Evolutionary conservation across 1,140 invertebrate genomes (phyloP).

Genomic region (Drosophila fuyamai): DNA sequence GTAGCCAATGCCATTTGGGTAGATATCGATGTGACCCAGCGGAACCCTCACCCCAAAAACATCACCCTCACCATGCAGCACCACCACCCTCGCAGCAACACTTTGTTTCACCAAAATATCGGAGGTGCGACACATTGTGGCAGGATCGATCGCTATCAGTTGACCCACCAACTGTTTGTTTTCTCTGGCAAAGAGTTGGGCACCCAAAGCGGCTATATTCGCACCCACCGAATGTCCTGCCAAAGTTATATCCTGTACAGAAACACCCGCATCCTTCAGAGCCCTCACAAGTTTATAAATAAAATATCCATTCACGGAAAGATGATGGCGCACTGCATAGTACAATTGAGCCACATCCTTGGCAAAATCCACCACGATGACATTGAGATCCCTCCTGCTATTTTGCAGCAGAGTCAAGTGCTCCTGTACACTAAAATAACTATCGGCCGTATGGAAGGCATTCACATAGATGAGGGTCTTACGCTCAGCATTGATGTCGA

Average conservation of each 20-base stretch:
- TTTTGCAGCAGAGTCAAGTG: conserved; percentile 67
- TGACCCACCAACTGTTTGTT: conserved; percentile 55
- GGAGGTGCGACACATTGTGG: conserved; percentile 72
- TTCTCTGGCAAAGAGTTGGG: conserved; percentile 58
- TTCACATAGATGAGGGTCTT: conserved; percentile 79
- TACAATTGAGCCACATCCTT: conserved; percentile 71
- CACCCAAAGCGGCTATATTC: conserved; percentile 74
- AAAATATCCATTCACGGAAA: conserved; percentile 70
- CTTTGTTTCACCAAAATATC: conserved; percentile 67
- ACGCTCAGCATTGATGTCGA: conserved; percentile 65
- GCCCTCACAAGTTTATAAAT: conserved; percentile 62
- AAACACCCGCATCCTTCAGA: conserved; percentile 52
- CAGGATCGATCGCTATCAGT: conserved; percentile 76
- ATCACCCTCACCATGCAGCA: conserved; percentile 75
- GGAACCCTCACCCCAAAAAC: conserved; percentile 71
- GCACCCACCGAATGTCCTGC: conserved; percentile 81
- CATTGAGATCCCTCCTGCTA: conserved; percentile 68
- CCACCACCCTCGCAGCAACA: conserved; percentile 59
- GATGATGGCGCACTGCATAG: conserved; percentile 73
- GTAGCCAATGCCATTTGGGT: conserved; percentile 80
- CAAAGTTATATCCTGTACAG: conserved; percentile 59
- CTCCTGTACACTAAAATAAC: conserved; percentile 76
- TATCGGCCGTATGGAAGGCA: conserved; percentile 70
- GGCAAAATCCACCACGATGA: conserved; percentile 75
- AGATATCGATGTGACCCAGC: conserved; percentile 74